Base-by-base conservation (phyloP, 2,797 vertebrate genomes). In the Perodicticus potto region DNA sequence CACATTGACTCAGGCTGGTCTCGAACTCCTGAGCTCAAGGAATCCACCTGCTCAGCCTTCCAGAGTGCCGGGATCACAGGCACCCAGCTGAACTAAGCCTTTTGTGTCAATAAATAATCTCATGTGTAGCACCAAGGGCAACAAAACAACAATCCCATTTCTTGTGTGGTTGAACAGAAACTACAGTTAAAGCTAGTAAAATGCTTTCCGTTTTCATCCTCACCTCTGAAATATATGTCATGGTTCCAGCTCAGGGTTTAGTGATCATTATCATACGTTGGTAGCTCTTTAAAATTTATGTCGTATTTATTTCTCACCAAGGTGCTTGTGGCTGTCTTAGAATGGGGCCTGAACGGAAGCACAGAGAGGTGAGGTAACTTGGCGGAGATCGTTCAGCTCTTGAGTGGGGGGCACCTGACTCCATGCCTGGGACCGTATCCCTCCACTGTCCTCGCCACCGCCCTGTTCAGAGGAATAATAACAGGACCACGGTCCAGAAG, bases 351-450 rank as follows among this genome's bases (percentile, higher is more conserved):
- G 25, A 34, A 23, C 23, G 25, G 69, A 80, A 63, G 57, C 49
- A 29, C 49, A 91, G 91, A 78, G 85, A 65, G 16, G 19, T 14
- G 23, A 61, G 14, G 91, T 49, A 14, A 27, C 6, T 17, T 72
- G 29, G 63, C 23, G 34, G 27, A 61, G 61, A 7, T 57, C 76
- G 25, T 81, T 67, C 10, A 53, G 87, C 59, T 72, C 53, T 69
- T n/a, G 86, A 78, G 89, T 5, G 3, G 19, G 3, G 3, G 17
- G 20, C 32, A 27, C 29, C 40, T 4, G 74, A n/a, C 16, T 29
- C 17, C 1, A 0, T 25, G 53, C 29, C 37, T 2, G 32, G 53
- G n/a, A 10, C n/a, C 3, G 14, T 14, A 53, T 16, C 49, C 4
- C 7, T 19, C 3, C 23, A 2, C 53, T 25, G 69, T 49, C 0